A percentile compares a stretch with the other conserved stretches of the same genome.
phyloP scores from a whole-genome alignment of 2,113 vertebrate species.

The Siniperca chuatsi region DNA sequence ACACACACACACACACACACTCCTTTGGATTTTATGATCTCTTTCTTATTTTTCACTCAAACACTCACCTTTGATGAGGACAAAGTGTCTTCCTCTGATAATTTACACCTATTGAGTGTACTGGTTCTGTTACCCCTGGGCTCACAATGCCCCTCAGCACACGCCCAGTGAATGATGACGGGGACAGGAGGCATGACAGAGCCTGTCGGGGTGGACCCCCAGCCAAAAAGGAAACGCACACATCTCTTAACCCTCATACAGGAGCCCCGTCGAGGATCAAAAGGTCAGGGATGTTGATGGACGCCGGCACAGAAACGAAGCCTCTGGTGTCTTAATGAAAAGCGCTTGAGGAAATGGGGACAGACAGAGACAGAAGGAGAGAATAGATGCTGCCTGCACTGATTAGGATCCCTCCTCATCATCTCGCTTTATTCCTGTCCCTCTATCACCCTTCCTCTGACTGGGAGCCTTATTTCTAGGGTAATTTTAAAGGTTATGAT shows the following conservation, averaged over 20 bases:
- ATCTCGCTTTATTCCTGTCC: slow-evolving; percentile 20
- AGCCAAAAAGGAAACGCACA: slow-evolving; percentile 23
- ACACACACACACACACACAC: slow-evolving; percentile 31
- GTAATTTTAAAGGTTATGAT: slow-evolving; percentile 51
- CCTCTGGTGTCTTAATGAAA: slow-evolving; percentile 67
- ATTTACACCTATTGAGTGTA: background rate
- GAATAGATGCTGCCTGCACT: slow-evolving; percentile 46
- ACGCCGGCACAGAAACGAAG: slow-evolving; percentile 21
- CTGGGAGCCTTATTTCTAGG: slow-evolving; percentile 31
- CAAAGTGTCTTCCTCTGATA: background rate
- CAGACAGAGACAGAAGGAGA: slow-evolving; percentile 69
- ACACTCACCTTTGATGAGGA: slow-evolving; percentile 1
- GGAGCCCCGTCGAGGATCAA: slow-evolving; percentile 14
- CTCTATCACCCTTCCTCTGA: slow-evolving; percentile 20
- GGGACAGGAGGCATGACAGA: slow-evolving; percentile 41
- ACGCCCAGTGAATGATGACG: slow-evolving; percentile 27
- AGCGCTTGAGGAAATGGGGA: slow-evolving; percentile 60
- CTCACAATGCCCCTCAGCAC: background rate
- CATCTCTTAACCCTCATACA: slow-evolving; percentile 18
- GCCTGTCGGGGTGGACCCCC: background rate
- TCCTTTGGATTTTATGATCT: slow-evolving; percentile 46
- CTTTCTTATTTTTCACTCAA: background rate
- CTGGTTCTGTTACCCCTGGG: background rate
- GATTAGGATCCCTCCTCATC: slow-evolving; percentile 64
- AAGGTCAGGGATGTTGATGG: slow-evolving; percentile 62